These are phyloP conservation scores for Alitta virens DNA, from an alignment of 2,888 invertebrate species.

Conservation along the genomic window DNA sequence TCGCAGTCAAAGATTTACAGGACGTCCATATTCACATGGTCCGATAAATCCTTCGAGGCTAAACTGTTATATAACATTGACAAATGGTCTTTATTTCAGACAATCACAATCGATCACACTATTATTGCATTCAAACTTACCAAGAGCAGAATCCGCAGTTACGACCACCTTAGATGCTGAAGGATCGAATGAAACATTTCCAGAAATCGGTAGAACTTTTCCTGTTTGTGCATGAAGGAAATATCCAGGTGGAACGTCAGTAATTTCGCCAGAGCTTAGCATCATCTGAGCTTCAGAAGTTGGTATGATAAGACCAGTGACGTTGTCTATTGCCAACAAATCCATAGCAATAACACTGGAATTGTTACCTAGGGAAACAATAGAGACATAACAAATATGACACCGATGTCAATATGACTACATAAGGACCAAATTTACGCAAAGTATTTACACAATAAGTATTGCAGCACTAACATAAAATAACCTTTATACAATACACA, in stretches of 20 bases:
- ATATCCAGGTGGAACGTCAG: slow-evolving; percentile 37
- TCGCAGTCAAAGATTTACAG: no score
- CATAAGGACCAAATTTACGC: no score
- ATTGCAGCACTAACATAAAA: no score
- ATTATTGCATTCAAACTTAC: slow-evolving; percentile 29
- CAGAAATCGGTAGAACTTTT: slow-evolving; percentile 45
- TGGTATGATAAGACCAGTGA: slow-evolving; percentile 45
- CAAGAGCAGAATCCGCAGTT: slow-evolving; percentile 49
- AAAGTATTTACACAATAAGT: no score
- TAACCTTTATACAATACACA: no score
- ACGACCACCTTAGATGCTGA: slow-evolving; percentile 44
- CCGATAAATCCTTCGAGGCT: no score
- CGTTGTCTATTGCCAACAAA: slow-evolving; percentile 35
- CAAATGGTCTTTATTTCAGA: no score
- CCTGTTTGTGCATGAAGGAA: slow-evolving; percentile 53
- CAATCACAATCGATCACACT: no score
- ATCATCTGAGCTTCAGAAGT: slow-evolving; percentile 41
- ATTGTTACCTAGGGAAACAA: slow-evolving; percentile 30
- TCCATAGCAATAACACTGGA: slow-evolving; percentile 32
- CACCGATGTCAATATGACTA: no score
- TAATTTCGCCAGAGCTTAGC: slow-evolving; percentile 26
- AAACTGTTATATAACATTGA: no score
- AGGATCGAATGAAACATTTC: slow-evolving; percentile 49
- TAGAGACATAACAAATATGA: no score
- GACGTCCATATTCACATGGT: no score